Evolutionary conservation across 2,797 vertebrate species (phyloP).

Genomic region (Poecilia gillii): DNA sequence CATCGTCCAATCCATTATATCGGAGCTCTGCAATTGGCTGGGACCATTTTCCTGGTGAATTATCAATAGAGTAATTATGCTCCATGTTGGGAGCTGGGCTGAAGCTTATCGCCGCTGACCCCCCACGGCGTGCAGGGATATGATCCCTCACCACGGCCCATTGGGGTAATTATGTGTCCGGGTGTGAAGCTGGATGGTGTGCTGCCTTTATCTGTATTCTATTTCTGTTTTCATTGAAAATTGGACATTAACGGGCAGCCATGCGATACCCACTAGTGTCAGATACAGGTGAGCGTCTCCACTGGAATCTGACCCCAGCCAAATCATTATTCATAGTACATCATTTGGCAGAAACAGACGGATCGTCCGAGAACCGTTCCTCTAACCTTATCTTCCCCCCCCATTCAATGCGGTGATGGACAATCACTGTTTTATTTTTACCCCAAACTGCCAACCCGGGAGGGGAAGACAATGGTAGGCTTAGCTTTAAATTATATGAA

Average conservation of each 20-base stretch:
- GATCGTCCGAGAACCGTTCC: constrained; percentile 46
- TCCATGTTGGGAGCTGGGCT: constrained; percentile 79
- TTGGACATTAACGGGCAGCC: constrained; percentile 82
- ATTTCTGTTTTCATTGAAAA: constrained; percentile 83
- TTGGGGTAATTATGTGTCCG: constrained; percentile 83
- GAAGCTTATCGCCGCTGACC: constrained; percentile 84
- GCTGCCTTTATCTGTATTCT: constrained; percentile 82
- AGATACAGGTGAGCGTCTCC: constrained; percentile 74
- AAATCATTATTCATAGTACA: constrained; percentile 70
- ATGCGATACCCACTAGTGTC: constrained; percentile 78
- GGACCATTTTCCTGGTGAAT: constrained; percentile 81
- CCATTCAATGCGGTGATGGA: constrained; percentile 33
- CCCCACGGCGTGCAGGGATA: constrained; percentile 76
- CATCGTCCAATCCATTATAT: constrained; percentile 82
- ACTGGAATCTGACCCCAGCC: constrained; percentile 72
- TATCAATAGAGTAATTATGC: constrained; percentile 90
- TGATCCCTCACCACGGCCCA: constrained; percentile 80
- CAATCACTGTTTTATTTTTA: constrained; percentile 26
- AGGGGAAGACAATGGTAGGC: constrained; percentile 37
- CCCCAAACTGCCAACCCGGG: constrained; percentile 11
- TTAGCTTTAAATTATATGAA: constrained; percentile 26
- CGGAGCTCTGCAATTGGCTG: constrained; percentile 77
- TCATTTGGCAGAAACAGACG: constrained; percentile 31
- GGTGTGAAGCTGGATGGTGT: constrained; percentile 80
- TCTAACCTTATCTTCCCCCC: constrained; percentile 52